phyloP scores from a whole-genome alignment of 1,140 invertebrate species.

The Drosophila carrolli region DNA sequence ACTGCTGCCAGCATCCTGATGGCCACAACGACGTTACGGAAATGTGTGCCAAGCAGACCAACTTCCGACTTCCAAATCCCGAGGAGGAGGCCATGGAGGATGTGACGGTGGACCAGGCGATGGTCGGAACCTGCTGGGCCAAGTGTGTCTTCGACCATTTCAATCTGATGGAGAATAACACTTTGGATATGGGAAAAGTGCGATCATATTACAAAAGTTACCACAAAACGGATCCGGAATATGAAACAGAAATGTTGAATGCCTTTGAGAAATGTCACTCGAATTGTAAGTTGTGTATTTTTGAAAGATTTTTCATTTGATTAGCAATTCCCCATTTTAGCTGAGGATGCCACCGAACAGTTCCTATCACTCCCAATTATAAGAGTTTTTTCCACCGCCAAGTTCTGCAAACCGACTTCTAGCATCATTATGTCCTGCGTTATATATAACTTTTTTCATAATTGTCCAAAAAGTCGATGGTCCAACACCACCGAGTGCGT shows the following conservation, averaged over 20 bases:
- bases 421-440: slow-evolving; percentile 68
- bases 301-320: not conserved
- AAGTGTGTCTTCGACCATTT: slow-evolving; percentile 70
- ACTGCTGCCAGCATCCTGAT: slow-evolving; percentile 71
- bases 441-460: slow-evolving; percentile 66
- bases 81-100: slow-evolving; percentile 68
- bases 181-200: slow-evolving; percentile 62
- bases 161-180: slow-evolving; percentile 43
- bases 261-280: slow-evolving; percentile 64
- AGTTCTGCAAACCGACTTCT: slow-evolving; percentile 52
- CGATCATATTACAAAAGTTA: slow-evolving; percentile 40
- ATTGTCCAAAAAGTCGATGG: slow-evolving; percentile 64
- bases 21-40: slow-evolving; percentile 64
- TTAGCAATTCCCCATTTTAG: slow-evolving; percentile 4
- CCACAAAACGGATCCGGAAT: slow-evolving; percentile 59
- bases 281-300: slow-evolving; percentile 25
- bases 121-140: slow-evolving; percentile 59
- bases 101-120: slow-evolving; percentile 62
- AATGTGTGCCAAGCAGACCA: slow-evolving; percentile 55
- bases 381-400: slow-evolving; percentile 13
- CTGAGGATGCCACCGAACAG: slow-evolving; percentile 40
- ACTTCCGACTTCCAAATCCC: slow-evolving; percentile 43
- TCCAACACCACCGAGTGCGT: slow-evolving; percentile 63
- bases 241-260: slow-evolving; percentile 64
- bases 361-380: slow-evolving; percentile 55